A percentile compares a stretch with the other conserved stretches of the same genome.
These are phyloP conservation scores for Biston stratarius DNA, from an alignment of 2,888 invertebrate genomes.

Conservation along the genomic window DNA sequence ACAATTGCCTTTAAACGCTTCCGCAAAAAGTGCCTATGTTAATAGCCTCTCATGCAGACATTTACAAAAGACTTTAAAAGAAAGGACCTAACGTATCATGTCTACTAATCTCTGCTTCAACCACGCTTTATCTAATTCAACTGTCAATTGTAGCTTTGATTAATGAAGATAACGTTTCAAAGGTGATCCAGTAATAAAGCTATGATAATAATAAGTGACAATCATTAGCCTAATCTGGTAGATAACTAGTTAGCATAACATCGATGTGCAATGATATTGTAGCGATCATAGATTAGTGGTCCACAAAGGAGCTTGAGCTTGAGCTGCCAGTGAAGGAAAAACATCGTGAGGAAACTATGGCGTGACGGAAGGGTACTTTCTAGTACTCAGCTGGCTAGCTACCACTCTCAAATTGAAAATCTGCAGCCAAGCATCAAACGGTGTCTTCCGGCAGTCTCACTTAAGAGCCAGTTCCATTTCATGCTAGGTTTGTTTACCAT, in stretches of 20 bases:
- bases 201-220: conserved; percentile 40
- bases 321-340: too few species aligned
- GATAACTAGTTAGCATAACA: conserved; percentile 5
- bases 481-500: too few species aligned
- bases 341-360: too few species aligned
- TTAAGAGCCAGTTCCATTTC: too few species aligned
- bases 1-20: conserved; percentile 13
- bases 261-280: too few species aligned
- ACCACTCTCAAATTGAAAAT: too few species aligned
- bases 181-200: conserved; percentile 42
- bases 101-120: conserved; percentile 35
- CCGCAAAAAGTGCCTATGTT: conserved; percentile 11
- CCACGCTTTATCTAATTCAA: conserved; percentile 38
- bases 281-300: too few species aligned
- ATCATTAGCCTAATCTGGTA: conserved; percentile 29
- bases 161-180: conserved; percentile 41
- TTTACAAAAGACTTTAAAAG: conserved; percentile 31
- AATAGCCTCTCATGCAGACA: conserved; percentile 9
- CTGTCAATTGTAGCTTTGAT: conserved; percentile 44
- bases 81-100: conserved; percentile 34
- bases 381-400: too few species aligned
- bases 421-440: too few species aligned
- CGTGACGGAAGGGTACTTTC: too few species aligned
- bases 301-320: too few species aligned
- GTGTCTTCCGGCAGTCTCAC: too few species aligned